Percentiles rank a stretch among this genome's conserved stretches.
These are phyloP conservation scores for Microtus pennsylvanicus DNA, from an alignment of 2,113 vertebrate genomes.

Conservation along the genomic window DNA sequence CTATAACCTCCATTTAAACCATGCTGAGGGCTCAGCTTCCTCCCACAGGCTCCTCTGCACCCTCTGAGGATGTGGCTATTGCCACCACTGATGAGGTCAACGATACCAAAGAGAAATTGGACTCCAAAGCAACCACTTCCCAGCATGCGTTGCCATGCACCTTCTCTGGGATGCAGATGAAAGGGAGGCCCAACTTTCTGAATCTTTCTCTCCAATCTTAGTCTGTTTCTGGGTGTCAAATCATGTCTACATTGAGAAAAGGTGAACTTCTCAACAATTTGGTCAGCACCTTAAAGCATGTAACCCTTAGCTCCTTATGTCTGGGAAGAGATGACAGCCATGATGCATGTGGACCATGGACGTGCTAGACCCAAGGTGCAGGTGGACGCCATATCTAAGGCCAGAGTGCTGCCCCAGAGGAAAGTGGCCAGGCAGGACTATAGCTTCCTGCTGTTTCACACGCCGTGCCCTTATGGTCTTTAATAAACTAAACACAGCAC, in stretches of 20 bases:
- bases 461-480: not conserved
- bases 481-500: not conserved
- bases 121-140: not conserved
- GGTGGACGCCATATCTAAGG: fast-evolving
- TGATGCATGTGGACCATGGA: fast-evolving
- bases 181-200: not conserved
- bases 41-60: not conserved
- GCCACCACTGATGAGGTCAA: fast-evolving
- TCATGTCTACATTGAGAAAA: not conserved
- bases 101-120: fast-evolving
- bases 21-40: not conserved
- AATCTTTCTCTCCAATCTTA: not conserved
- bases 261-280: not conserved
- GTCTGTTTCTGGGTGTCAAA: not conserved
- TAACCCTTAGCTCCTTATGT: not conserved
- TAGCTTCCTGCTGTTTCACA: not conserved
- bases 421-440: not conserved
- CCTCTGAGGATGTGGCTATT: fast-evolving
- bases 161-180: fast-evolving
- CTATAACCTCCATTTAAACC: not conserved
- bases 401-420: too few species aligned
- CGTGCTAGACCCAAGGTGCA: too few species aligned
- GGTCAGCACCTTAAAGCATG: not conserved
- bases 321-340: not conserved
- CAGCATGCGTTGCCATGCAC: too few species aligned